Conservation (phyloP, 1,140 invertebrate species). For the Pachyrhynchus sulphureomaculatus region DNA sequence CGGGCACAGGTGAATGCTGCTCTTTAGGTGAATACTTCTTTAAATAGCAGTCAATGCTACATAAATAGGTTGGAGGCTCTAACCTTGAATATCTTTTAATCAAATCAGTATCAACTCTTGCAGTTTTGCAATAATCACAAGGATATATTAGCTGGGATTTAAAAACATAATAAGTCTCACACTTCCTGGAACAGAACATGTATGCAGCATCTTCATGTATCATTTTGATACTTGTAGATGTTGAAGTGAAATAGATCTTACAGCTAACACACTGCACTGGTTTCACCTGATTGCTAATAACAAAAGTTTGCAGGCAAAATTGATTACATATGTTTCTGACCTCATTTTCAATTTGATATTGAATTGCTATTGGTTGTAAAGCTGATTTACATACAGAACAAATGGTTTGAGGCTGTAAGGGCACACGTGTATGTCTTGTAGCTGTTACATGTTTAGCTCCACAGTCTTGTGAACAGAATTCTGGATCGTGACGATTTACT, state of each 20-base stretch:
- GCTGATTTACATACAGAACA: neutral
- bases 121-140: conserved; percentile 91
- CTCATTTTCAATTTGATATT: neutral
- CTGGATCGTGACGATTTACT: neutral
- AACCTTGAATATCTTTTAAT: conserved; percentile 70
- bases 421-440: neutral
- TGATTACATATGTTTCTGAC: neutral
- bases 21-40: neutral
- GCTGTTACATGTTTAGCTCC: neutral
- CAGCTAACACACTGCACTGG: neutral
- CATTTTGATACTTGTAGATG: neutral
- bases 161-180: conserved; percentile 83
- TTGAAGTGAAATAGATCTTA: neutral
- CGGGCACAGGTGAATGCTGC: neutral
- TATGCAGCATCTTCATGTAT: neutral
- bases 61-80: neutral
- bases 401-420: neutral
- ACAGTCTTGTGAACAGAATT: neutral
- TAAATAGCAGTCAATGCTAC: conserved; percentile 7
- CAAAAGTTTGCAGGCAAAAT: neutral
- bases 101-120: conserved; percentile 96
- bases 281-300: neutral
- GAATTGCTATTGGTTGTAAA: neutral
- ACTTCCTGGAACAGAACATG: conserved; percentile 79
- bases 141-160: conserved; percentile 65